phyloP scores from a whole-genome alignment of 2,888 invertebrate genomes.

The Eurois occulta region DNA sequence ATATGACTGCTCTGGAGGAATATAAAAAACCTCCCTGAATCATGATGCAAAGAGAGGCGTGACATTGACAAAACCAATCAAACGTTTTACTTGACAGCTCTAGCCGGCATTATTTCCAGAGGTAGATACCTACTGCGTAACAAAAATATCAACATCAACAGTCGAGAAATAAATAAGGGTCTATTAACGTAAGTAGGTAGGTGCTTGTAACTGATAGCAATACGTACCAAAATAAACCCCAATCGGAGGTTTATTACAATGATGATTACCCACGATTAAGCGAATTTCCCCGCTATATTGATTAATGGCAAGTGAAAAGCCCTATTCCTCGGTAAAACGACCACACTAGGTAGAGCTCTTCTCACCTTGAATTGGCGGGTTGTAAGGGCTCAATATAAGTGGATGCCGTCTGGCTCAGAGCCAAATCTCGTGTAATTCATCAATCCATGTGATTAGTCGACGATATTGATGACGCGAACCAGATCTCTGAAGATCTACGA shows the following conservation, averaged over 20 bases:
- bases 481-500: slow-evolving; percentile 39
- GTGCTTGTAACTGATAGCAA: slow-evolving; percentile 6
- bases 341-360: background rate
- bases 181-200: background rate
- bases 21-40: background rate
- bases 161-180: background rate
- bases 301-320: slow-evolving; percentile 45
- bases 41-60: background rate
- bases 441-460: slow-evolving; percentile 58
- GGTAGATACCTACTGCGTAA: background rate
- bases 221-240: slow-evolving; percentile 4
- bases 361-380: background rate
- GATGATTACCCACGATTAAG: slow-evolving; percentile 50
- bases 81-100: background rate
- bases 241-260: slow-evolving; percentile 39
- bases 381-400: background rate
- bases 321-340: slow-evolving; percentile 21
- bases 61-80: background rate
- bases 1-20: background rate
- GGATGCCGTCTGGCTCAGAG: background rate
- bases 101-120: background rate
- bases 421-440: slow-evolving; percentile 53
- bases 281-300: slow-evolving; percentile 51
- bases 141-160: background rate
- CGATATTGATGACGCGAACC: slow-evolving; percentile 38